Evolutionary conservation across 2,797 vertebrate species (phyloP), one percentile per base, ranked within the genome.

Genomic region (Mallotus villosus): DNA sequence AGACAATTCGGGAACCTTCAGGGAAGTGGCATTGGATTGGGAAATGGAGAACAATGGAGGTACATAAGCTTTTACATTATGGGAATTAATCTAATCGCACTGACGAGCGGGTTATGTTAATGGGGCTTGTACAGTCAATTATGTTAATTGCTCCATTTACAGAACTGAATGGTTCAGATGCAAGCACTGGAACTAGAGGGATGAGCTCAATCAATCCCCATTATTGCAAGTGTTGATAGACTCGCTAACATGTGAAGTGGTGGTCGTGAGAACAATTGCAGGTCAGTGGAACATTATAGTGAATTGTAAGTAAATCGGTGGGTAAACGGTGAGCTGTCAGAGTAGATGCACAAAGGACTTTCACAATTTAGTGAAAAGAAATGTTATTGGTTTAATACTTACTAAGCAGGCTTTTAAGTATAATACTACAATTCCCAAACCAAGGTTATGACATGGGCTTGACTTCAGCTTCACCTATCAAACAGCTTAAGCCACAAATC

Each of bases 131-230:
- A 90, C 85, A 82, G 86, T 91, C 92, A 91, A 91, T 93, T 92
- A 92, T 92, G 88, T 90, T 90, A 92, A 93, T 93, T 92, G 91
- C 90, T 91, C 88, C 86, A 87, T 91, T 92, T 86, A 83, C 79
- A 88, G 85, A 89, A 87, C 83, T 75, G 86, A 84, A 84, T 84
- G 83, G 90, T 88, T 91, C 84, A 82, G 82, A 80, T 78, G 81
- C 87, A 65, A 74, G 53, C 34, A 62, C 81, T 78, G 85, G 81
- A 88, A 86, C 78, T 88, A 85, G 85, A 89, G 85, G 81, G 87
- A 90, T 87, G 89, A 85, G 85, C 81, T 86, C 85, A 86, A 86
- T 90, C 87, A 92, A 88, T 91, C 82, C 85, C 74, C 75, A 57
- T 92, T 85, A 92, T 91, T 90, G 85, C 90, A 88, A 90, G 89